A percentile compares a stretch with the other conserved stretches of the same genome.
These are phyloP conservation scores for Cantharis rufa DNA, from an alignment of 2,888 invertebrate genomes.

Conservation along the genomic window DNA sequence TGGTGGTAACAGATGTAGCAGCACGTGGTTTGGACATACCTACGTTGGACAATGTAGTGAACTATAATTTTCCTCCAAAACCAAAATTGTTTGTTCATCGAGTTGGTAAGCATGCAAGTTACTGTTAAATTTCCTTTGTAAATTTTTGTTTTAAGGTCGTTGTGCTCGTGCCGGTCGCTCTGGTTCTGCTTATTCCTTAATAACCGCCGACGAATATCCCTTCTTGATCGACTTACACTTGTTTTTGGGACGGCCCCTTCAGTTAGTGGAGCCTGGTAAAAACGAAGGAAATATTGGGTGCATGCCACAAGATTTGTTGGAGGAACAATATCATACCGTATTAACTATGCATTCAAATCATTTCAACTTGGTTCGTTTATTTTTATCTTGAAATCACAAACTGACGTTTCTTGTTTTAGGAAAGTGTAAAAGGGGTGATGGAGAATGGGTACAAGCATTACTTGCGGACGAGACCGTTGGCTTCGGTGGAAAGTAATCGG, in stretches of 20 bases:
- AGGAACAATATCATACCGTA: conserved; percentile 80
- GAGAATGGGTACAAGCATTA: conserved; percentile 92
- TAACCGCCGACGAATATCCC: conserved; percentile 88
- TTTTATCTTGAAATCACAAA: conserved; percentile 5
- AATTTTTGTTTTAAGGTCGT: conserved; percentile 62
- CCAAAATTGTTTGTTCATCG: conserved; percentile 97
- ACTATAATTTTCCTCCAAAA: conserved; percentile 96
- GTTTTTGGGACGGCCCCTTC: conserved; percentile 82
- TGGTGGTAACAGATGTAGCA: conserved; percentile 97
- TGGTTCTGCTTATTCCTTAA: conserved; percentile 89
- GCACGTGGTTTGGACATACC: conserved; percentile 98
- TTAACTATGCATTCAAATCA: conserved; percentile 72
- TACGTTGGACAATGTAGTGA: conserved; percentile 92
- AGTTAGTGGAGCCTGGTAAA: conserved; percentile 56
- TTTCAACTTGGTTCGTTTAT: conserved; percentile 71
- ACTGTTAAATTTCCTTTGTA: neutral
- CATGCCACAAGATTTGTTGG: conserved; percentile 80
- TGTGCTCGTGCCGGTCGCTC: conserved; percentile 93
- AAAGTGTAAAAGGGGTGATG: conserved; percentile 71
- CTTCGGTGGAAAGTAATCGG: conserved; percentile 87
- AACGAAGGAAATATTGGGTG: conserved; percentile 73
- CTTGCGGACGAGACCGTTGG: conserved; percentile 81
- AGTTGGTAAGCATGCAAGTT: conserved; percentile 75
- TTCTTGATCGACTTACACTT: conserved; percentile 93
- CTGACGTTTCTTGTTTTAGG: conserved; percentile 52